Evolutionary conservation across 2,797 vertebrate species (phyloP).

Genomic region (Ispidina lecontei): DNA sequence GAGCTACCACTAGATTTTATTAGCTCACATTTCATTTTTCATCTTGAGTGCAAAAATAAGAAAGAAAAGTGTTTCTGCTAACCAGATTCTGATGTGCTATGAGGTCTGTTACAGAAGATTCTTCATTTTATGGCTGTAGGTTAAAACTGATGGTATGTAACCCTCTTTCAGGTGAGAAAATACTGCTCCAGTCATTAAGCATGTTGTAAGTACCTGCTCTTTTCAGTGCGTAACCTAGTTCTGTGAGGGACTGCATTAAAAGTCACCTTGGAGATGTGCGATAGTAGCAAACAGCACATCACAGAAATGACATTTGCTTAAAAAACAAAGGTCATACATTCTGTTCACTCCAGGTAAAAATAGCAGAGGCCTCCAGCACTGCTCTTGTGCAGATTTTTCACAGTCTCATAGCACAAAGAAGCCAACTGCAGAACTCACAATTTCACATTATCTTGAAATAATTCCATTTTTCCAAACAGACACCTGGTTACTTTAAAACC

Average conservation of each 20-base stretch:
- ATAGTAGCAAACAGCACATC: slow-evolving; percentile 21
- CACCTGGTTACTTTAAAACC: background rate
- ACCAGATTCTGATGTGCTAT: background rate
- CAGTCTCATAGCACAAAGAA: background rate
- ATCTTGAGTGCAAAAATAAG: background rate
- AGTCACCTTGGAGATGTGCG: slow-evolving; percentile 58
- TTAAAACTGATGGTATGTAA: background rate
- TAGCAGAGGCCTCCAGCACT: slow-evolving; percentile 54
- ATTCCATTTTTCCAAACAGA: background rate
- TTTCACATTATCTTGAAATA: background rate
- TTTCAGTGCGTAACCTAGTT: background rate
- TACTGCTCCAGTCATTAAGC: background rate
- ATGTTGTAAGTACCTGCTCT: background rate
- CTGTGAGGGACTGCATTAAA: slow-evolving; percentile 15
- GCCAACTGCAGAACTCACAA: background rate
- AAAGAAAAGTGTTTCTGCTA: background rate
- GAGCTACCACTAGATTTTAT: background rate
- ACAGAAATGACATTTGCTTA: slow-evolving; percentile 67
- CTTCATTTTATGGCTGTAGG: background rate
- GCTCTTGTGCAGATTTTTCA: slow-evolving; percentile 28
- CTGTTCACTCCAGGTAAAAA: slow-evolving; percentile 68
- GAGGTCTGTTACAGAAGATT: background rate
- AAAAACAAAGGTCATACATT: slow-evolving; percentile 44
- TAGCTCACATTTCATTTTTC: background rate
- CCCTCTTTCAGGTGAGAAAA: background rate